Evolutionary conservation across 1,140 invertebrate genomes (phyloP), one percentile per base, ranked within the genome.

Genomic region (Oscheius sp.): DNA sequence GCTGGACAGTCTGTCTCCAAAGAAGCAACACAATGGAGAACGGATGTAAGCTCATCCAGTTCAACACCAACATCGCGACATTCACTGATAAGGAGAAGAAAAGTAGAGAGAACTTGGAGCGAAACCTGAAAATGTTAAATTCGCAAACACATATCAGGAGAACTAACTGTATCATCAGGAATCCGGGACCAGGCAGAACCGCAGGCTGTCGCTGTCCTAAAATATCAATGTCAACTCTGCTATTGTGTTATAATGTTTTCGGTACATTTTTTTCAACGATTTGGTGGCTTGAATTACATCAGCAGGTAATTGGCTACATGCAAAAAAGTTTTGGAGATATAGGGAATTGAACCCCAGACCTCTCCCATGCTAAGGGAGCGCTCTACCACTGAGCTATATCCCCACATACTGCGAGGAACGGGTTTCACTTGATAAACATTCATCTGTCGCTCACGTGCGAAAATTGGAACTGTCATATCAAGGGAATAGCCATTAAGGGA

Each of bases 351-450:
- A 68, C 67, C 67, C 52, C 52, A 68, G 67, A 31, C 67, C 67
- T 68, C 67, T 68, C 67, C 67, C 67, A 68, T 59, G 67, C 67
- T 59, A 68, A 68, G 67, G 55, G 67, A 68, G 67, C 55, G 67
- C 67, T 68, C 67, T 68, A 68, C 65, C 65, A 68, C 65, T 68
- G 65, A 68, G 65, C 65, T 68, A 68, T 68, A 68, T 49, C 65
- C 65, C 65, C 65, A 55, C n/a, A n/a, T n/a, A n/a, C n/a, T n/a
- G n/a, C n/a, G n/a, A n/a, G n/a, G n/a, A n/a, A n/a, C n/a, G n/a
- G n/a, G n/a, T n/a, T n/a, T n/a, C n/a, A n/a, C n/a, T n/a, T n/a
- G n/a, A n/a, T n/a, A n/a, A n/a, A n/a, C n/a, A n/a, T n/a, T n/a
- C n/a, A n/a, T n/a, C n/a, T n/a, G n/a, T n/a, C n/a, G n/a, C n/a